phyloP scores from a whole-genome alignment of 2,888 invertebrate genomes.

The Polylopha cassiicola region DNA sequence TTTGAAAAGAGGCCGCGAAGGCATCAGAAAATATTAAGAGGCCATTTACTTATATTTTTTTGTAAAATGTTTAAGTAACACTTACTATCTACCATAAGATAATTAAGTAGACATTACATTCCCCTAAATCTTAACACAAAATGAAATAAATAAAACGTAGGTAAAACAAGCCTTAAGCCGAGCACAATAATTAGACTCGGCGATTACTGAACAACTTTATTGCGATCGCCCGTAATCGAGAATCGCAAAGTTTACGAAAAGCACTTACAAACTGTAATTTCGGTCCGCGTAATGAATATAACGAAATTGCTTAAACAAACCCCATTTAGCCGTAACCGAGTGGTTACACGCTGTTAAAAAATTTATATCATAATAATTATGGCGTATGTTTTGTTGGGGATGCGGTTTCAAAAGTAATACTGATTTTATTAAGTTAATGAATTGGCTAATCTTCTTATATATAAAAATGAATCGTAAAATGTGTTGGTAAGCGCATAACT shows the following conservation, averaged over 20 bases:
- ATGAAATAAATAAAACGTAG: too few relatives aligned
- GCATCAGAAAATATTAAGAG: too few relatives aligned
- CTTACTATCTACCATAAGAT: too few relatives aligned
- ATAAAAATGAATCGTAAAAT: too few relatives aligned
- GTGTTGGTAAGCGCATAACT: too few relatives aligned
- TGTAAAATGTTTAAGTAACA: too few relatives aligned
- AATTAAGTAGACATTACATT: too few relatives aligned
- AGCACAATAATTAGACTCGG: constrained; percentile 6
- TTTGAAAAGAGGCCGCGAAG: too few relatives aligned
- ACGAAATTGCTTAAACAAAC: constrained; percentile 29
- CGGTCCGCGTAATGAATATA: constrained; percentile 47
- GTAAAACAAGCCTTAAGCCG: constrained; percentile 11
- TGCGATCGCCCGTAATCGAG: constrained; percentile 35
- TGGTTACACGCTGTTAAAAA: constrained; percentile 29
- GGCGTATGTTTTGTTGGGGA: background rate
- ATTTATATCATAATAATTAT: constrained; percentile 5
- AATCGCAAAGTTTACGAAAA: constrained; percentile 47
- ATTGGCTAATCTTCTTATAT: too few relatives aligned
- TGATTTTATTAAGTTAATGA: too few relatives aligned
- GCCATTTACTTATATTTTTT: too few relatives aligned
- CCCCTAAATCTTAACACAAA: too few relatives aligned
- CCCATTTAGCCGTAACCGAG: constrained; percentile 26
- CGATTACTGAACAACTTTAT: constrained; percentile 29
- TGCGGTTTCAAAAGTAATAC: background rate
- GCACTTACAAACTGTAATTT: constrained; percentile 45